Evolutionary conservation across 2,888 invertebrate species (phyloP).

Genomic region (Stenotaenia linearis): DNA sequence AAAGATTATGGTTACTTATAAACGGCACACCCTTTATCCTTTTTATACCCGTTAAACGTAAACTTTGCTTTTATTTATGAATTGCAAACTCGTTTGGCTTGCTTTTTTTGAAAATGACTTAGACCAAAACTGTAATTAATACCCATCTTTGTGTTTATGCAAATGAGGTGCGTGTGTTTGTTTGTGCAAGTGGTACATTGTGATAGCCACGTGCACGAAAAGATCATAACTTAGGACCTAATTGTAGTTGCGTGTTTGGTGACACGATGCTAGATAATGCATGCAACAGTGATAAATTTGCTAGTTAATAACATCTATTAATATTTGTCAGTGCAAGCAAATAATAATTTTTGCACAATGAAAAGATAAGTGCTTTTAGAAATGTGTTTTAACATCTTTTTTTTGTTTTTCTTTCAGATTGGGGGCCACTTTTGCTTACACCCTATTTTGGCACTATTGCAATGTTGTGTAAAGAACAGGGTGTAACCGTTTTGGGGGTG

Average conservation of each 20-base stretch:
- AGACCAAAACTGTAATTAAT: not conserved
- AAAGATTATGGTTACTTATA: not conserved
- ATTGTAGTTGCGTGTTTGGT: slow-evolving; percentile 20
- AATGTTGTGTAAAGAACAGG: slow-evolving; percentile 96
- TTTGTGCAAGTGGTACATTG: slow-evolving; percentile 1
- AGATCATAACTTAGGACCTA: slow-evolving; percentile 9
- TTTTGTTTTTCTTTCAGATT: slow-evolving; percentile 46
- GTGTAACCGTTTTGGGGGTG: slow-evolving; percentile 89
- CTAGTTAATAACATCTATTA: slow-evolving; percentile 24
- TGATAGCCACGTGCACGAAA: slow-evolving; percentile 21
- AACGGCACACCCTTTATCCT: not conserved
- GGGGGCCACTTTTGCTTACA: slow-evolving; percentile 64
- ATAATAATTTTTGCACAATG: not conserved
- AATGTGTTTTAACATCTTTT: not conserved
- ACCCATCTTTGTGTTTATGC: slow-evolving; percentile 8
- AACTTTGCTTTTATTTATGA: not conserved
- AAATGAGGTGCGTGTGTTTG: slow-evolving; percentile 11
- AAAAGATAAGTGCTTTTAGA: not conserved
- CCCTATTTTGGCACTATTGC: slow-evolving; percentile 78
- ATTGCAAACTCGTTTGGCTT: not conserved
- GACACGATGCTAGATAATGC: slow-evolving; percentile 13
- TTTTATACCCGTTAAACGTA: not conserved
- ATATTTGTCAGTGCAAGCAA: slow-evolving; percentile 20
- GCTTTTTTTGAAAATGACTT: not conserved
- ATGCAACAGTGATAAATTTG: slow-evolving; percentile 20